Conservation (phyloP, 2,888 invertebrate species). For the Pterostichus niger region DNA sequence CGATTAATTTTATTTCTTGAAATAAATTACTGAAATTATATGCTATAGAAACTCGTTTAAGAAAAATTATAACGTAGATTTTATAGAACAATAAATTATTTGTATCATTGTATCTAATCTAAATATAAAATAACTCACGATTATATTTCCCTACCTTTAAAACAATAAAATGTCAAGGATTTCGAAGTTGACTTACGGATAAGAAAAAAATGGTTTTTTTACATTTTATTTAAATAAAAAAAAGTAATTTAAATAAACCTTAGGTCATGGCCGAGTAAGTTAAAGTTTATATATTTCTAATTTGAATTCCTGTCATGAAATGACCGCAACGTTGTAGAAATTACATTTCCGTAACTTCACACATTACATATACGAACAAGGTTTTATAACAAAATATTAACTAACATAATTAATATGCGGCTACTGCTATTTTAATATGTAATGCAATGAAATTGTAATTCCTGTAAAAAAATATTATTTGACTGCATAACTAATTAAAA, state of each 20-base stretch:
- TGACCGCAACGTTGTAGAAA: not conserved
- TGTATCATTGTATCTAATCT: constrained; percentile 59
- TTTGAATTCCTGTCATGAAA: not conserved
- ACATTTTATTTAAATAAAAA: constrained; percentile 13
- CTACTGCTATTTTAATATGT: too few species aligned
- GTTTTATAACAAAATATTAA: too few species aligned
- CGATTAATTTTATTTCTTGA: constrained; percentile 51
- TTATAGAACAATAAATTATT: constrained; percentile 51
- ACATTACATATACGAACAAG: too few species aligned
- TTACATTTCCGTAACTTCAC: not conserved
- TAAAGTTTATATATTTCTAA: not conserved
- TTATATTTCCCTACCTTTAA: constrained; percentile 23
- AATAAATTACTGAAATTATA: constrained; percentile 53
- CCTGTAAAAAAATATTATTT: too few species aligned
- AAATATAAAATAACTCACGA: constrained; percentile 47
- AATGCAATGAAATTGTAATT: too few species aligned
- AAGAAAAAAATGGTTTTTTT: constrained; percentile 18
- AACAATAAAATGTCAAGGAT: constrained; percentile 59
- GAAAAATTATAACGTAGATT: constrained; percentile 44
- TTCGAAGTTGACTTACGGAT: not conserved
- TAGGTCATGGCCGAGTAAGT: constrained; percentile 13
- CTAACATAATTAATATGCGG: too few species aligned
- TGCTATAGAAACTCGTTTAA: constrained; percentile 40
- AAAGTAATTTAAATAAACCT: constrained; percentile 47
- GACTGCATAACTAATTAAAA: constrained; percentile 11